phyloP scores from a whole-genome alignment of 2,888 invertebrate genomes.

The Eilema sororculum region DNA sequence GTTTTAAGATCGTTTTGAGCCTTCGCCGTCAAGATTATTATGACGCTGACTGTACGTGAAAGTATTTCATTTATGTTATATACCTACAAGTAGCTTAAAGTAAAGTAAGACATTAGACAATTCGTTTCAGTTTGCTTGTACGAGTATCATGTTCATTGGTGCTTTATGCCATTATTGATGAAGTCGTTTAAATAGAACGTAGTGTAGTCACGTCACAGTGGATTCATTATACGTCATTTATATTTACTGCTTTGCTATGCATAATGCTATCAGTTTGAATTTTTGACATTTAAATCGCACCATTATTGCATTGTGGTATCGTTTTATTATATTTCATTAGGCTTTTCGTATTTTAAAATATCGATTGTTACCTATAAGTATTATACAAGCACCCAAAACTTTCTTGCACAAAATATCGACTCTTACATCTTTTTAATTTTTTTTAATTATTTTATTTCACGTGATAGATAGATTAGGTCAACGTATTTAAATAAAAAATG shows the following conservation, averaged over 20 bases:
- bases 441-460: not conserved
- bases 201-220: constrained; percentile 9
- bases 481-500: too few relatives aligned
- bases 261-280: not conserved
- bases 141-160: constrained; percentile 23
- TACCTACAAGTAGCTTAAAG: not conserved
- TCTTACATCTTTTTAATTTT: too few relatives aligned
- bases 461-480: not conserved
- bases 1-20: too few relatives aligned
- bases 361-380: too few relatives aligned
- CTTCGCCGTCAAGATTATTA: too few relatives aligned
- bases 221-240: not conserved
- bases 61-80: too few relatives aligned
- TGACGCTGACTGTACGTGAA: too few relatives aligned
- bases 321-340: not conserved
- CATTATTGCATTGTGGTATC: too few relatives aligned
- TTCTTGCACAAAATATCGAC: not conserved
- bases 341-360: not conserved
- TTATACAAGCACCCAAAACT: too few relatives aligned
- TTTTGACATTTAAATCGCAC: not conserved
- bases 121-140: not conserved
- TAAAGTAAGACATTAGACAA: not conserved
- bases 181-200: constrained; percentile 15
- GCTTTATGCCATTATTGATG: constrained; percentile 18
- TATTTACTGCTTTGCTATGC: not conserved